phyloP scores from a whole-genome alignment of 2,113 vertebrate species.

The Hylia prasina region DNA sequence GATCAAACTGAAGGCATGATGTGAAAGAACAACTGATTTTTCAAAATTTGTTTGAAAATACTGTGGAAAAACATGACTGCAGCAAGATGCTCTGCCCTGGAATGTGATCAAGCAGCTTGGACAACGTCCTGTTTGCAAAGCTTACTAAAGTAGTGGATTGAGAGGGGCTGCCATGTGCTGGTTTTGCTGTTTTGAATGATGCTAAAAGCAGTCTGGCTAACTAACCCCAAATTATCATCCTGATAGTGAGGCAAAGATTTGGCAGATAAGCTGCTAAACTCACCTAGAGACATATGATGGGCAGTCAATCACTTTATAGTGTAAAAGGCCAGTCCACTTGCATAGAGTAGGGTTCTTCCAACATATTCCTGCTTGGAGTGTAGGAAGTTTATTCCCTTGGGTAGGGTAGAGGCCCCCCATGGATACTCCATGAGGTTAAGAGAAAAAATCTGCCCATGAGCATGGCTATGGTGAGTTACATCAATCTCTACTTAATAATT shows the following conservation, averaged over 20 bases:
- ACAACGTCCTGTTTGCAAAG: neutral
- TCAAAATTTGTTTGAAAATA: neutral
- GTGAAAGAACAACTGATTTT: neutral
- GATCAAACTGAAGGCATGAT: neutral
- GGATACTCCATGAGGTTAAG: neutral
- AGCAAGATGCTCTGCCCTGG: neutral
- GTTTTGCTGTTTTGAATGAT: neutral
- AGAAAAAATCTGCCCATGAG: neutral
- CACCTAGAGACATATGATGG: rapidly evolving
- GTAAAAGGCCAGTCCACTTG: neutral
- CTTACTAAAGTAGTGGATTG: neutral
- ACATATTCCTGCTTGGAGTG: neutral
- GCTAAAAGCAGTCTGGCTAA: neutral
- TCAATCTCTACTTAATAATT: neutral
- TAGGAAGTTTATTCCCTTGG: neutral
- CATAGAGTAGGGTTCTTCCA: neutral
- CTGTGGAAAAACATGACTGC: neutral
- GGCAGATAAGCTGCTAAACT: neutral
- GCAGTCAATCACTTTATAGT: neutral
- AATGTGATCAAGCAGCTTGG: neutral
- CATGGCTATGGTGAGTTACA: neutral
- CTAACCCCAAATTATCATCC: neutral
- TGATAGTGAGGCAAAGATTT: neutral
- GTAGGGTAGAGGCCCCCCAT: rapidly evolving
- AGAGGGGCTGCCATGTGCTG: neutral